Evolutionary conservation across 2,797 vertebrate genomes (phyloP).

Genomic region (Aulostomus chinensis): DNA sequence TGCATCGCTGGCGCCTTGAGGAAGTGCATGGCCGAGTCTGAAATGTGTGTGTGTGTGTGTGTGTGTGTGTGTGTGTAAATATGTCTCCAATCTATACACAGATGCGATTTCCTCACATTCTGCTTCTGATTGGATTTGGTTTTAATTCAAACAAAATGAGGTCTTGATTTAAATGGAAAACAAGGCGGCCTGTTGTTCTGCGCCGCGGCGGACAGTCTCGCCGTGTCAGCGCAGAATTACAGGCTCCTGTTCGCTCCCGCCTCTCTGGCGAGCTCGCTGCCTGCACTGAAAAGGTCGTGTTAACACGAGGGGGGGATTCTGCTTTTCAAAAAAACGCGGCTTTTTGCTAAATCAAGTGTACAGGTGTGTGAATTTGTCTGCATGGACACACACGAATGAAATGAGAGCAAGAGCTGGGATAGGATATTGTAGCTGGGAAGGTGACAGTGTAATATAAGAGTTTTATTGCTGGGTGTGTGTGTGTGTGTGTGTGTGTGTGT

Average conservation of each 20-base stretch:
- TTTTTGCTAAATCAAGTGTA: too few species aligned
- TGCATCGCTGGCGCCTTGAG: too few species aligned
- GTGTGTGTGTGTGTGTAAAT: conserved; percentile 13
- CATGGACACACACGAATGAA: not conserved
- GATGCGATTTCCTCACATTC: conserved; percentile 61
- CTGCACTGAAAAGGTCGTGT: conserved; percentile 10
- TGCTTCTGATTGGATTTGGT: conserved; percentile 62
- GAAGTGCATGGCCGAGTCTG: not conserved
- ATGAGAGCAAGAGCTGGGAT: not conserved
- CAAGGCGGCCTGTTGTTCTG: conserved; percentile 47
- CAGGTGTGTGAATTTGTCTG: not conserved
- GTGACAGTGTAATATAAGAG: conserved; percentile 38
- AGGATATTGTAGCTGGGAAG: conserved; percentile 10
- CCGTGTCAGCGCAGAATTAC: conserved; percentile 43
- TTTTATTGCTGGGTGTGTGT: conserved; percentile 22
- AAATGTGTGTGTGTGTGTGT: conserved; percentile 2
- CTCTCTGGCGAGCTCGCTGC: conserved; percentile 16
- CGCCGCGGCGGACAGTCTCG: conserved; percentile 51
- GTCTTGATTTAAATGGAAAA: conserved; percentile 69
- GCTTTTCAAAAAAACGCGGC: too few species aligned
- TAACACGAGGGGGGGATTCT: not conserved
- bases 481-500: conserved; percentile 9
- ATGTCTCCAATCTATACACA: conserved; percentile 29
- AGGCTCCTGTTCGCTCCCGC: conserved; percentile 4
- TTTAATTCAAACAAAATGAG: conserved; percentile 66